Evolutionary conservation across 2,797 vertebrate genomes (phyloP).

Genomic region (Typhlichthys subterraneus): DNA sequence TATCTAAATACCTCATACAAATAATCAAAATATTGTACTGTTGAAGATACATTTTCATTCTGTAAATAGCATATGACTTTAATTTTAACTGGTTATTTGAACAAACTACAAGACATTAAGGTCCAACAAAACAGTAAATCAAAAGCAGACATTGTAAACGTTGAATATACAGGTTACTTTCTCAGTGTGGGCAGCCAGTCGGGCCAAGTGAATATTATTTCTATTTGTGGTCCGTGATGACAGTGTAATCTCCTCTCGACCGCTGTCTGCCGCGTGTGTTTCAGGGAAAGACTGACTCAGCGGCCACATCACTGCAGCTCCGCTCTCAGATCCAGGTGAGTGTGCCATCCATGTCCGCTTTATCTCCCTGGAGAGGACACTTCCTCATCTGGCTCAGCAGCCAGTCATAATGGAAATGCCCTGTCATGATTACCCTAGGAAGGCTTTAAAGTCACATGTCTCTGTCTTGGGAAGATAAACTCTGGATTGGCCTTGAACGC

Average conservation of each 20-base stretch:
- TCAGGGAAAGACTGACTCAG: slow-evolving; percentile 90
- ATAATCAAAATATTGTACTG: too few species aligned
- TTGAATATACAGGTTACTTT: slow-evolving; percentile 20
- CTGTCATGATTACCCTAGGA: slow-evolving; percentile 26
- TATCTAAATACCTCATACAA: too few species aligned
- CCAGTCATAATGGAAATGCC: slow-evolving; percentile 26
- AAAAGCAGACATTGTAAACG: neutral
- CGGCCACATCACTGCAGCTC: slow-evolving; percentile 86
- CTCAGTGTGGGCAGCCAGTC: slow-evolving; percentile 3
- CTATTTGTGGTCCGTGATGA: slow-evolving; percentile 48
- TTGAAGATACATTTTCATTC: too few species aligned
- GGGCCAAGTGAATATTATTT: slow-evolving; percentile 32
- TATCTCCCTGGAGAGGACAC: slow-evolving; percentile 32
- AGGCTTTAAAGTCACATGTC: slow-evolving; percentile 14
- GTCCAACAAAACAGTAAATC: too few species aligned
- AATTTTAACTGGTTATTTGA: too few species aligned
- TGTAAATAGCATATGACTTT: too few species aligned
- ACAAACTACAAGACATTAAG: too few species aligned
- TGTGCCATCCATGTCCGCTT: slow-evolving; percentile 36
- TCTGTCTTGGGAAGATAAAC: slow-evolving; percentile 4
- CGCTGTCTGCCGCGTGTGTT: slow-evolving; percentile 38
- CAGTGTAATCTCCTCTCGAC: slow-evolving; percentile 44
- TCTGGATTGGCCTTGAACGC: slow-evolving; percentile 7
- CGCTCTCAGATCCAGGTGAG: slow-evolving; percentile 93
- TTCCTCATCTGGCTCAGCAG: slow-evolving; percentile 47